Conservation (phyloP, 2,113 vertebrate genomes). For the Lethenteron reissneri region DNA sequence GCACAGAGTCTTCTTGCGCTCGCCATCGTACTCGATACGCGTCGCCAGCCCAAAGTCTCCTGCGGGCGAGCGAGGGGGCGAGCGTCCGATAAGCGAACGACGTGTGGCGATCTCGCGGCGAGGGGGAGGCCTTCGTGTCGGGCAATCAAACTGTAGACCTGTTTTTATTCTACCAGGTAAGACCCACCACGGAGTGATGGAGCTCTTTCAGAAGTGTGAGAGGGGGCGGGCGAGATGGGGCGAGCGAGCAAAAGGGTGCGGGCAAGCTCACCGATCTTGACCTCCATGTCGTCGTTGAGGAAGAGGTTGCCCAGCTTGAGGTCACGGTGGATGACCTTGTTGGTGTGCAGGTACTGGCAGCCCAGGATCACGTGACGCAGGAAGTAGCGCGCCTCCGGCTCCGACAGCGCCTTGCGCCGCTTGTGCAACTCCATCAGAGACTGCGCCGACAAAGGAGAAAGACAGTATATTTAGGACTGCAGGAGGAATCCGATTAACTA, state of each 20-base stretch:
- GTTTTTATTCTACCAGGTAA: background rate
- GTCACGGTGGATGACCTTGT: constrained; percentile 73
- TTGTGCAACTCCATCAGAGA: constrained; percentile 86
- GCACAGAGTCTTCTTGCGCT: constrained; percentile 86
- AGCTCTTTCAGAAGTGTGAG: background rate
- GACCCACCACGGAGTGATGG: background rate
- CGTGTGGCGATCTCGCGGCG: no score
- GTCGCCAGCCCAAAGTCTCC: constrained; percentile 91
- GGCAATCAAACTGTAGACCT: no score
- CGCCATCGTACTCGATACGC: constrained; percentile 72
- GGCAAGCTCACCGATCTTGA: constrained; percentile 57
- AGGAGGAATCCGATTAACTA: no score
- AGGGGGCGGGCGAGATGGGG: no score
- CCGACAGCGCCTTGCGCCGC: constrained; percentile 66
- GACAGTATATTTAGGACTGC: background rate
- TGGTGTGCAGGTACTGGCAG: constrained; percentile 69
- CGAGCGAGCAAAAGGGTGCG: no score
- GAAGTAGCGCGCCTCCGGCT: constrained; percentile 79
- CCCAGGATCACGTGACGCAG: constrained; percentile 65
- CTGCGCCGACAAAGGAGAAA: constrained; percentile 17
- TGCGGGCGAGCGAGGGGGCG: constrained; percentile 13
- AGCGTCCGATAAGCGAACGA: no score
- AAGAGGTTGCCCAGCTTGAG: constrained; percentile 93
- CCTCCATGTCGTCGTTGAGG: constrained; percentile 84
- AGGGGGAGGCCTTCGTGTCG: no score